Base-by-base conservation (phyloP, 2,888 invertebrate species). In the Synanthedon myopaeformis region DNA sequence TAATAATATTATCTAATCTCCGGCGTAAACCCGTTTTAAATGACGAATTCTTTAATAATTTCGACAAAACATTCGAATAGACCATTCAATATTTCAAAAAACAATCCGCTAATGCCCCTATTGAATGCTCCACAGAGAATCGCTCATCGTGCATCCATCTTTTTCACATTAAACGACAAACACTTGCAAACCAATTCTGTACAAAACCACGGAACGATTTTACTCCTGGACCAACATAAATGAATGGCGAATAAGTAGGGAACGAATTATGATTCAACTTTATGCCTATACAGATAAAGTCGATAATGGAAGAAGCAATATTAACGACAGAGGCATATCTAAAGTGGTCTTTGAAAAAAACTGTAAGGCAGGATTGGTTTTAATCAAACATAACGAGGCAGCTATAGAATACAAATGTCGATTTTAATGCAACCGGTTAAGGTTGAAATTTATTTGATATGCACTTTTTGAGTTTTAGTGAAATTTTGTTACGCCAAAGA, bases 111-210 rank as follows among this genome's bases (percentile, higher is more conserved):
- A 57, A 57, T 57, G 53, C 42, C 50, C 50, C 51, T 52, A 53
- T 58, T 56, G 51, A 55, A 50, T 41, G 45, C 55, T 49, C 42
- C 45, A 42, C 49, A 52, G 48, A 56, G 48, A 56, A 51, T 51
- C 42, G 66, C 64, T 59, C 61, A 65, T 69, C 68, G 61, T 67
- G 55, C 52, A 58, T 52, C 59, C 59, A 64, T 62, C 61, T 61
- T 59, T 61, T 59, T 56, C 59, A 63, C 63, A 65, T 66, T 63
- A 64, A 67, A 59, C 58, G 64, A 63, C 64, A 63, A 66, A 67
- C 65, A 67, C 64, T 70, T 67, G 63, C 67, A 67, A 69, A 71
- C 65, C 67, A 69, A 70, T 71, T 69, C 60, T 56, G 59, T 61
- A 61, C 58, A 60, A 68, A 57, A 57, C 64, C 62, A 63, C 61